These are phyloP conservation scores for Epinephelus fuscoguttatus DNA, from an alignment of 2,113 vertebrate species.

Conservation along the genomic window DNA sequence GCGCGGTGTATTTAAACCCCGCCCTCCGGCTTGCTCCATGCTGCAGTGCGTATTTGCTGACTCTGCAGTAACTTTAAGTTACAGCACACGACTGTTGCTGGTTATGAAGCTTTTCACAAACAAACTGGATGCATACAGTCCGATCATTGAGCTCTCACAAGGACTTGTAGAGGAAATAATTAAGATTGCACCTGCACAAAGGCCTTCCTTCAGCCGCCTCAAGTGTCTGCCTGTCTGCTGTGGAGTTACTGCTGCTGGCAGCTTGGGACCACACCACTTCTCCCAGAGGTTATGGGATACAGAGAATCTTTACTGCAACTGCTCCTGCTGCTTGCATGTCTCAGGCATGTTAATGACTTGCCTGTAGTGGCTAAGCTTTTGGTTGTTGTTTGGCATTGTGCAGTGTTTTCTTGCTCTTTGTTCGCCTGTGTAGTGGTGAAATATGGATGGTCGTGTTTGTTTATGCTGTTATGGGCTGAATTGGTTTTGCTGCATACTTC, in stretches of 20 bases:
- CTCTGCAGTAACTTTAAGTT: too few relatives aligned
- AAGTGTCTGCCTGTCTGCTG: not conserved
- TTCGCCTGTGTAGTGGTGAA: not conserved
- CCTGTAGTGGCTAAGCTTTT: not conserved
- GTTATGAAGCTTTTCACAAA: not conserved
- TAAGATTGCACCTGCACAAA: not conserved
- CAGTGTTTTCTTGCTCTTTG: not conserved
- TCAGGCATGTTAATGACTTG: not conserved
- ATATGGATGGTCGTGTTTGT: not conserved
- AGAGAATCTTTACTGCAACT: not conserved
- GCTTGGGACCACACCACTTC: not conserved
- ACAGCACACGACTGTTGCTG: not conserved
- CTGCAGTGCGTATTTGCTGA: not conserved
- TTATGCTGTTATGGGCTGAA: not conserved
- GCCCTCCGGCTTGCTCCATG: not conserved
- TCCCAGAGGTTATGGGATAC: not conserved
- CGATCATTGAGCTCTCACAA: not conserved
- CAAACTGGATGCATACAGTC: not conserved
- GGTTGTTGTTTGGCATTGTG: not conserved
- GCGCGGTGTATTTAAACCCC: not conserved
- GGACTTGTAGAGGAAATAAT: not conserved
- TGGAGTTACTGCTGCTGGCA: not conserved
- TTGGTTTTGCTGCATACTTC: not conserved
- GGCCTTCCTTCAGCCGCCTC: not conserved
- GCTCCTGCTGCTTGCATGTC: not conserved